phyloP scores from a whole-genome alignment of 2,797 vertebrate genomes.

The Squalus acanthias region DNA sequence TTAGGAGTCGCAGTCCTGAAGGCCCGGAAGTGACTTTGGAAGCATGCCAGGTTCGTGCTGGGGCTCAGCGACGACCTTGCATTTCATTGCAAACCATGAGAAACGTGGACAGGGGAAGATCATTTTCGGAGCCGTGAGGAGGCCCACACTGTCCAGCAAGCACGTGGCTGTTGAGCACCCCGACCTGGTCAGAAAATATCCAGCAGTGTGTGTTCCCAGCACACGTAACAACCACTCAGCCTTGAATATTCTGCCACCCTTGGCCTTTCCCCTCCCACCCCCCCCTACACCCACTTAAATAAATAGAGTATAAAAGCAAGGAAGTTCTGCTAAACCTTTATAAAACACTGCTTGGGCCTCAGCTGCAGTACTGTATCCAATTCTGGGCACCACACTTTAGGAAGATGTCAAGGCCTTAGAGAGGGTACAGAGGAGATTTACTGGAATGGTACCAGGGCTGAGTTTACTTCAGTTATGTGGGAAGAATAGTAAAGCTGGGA shows the following conservation, averaged over 20 bases:
- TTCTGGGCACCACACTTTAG: neutral
- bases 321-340: neutral
- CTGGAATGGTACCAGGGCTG: neutral
- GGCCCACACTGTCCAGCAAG: neutral
- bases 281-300: neutral
- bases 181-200: neutral
- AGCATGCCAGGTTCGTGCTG: neutral
- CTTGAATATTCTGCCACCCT: neutral
- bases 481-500: neutral
- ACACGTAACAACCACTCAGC: neutral
- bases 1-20: neutral
- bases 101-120: neutral
- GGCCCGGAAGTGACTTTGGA: neutral
- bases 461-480: neutral
- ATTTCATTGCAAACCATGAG: neutral
- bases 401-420: neutral
- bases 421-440: neutral
- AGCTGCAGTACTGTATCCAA: neutral
- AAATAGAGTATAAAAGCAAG: neutral
- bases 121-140: neutral
- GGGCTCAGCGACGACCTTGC: neutral
- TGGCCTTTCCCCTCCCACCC: neutral
- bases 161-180: neutral
- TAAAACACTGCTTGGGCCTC: neutral
- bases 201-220: neutral